phyloP scores from a whole-genome alignment of 2,888 invertebrate species.

The Mimachlamys varia region DNA sequence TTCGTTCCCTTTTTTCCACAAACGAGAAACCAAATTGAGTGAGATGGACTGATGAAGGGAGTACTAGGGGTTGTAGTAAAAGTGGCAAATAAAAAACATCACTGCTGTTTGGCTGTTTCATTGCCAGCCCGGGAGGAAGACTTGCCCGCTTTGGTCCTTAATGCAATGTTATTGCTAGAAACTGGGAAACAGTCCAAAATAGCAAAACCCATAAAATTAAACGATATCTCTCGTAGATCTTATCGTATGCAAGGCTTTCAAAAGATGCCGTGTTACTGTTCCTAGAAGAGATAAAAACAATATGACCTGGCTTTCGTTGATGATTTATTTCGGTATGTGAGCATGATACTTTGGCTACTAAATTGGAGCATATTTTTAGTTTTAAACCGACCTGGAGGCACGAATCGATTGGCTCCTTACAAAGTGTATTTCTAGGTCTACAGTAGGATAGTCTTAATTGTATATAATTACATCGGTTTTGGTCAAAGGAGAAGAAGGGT shows the following conservation, averaged over 20 bases:
- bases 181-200: background rate
- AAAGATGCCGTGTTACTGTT: background rate
- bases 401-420: background rate
- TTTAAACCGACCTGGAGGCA: background rate
- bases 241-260: background rate
- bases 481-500: background rate
- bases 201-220: conserved; percentile 1
- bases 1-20: background rate
- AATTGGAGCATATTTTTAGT: background rate
- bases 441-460: background rate
- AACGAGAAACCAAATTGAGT: background rate
- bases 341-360: background rate
- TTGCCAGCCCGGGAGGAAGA: background rate
- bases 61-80: background rate
- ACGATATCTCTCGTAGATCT: background rate
- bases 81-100: background rate
- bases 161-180: background rate
- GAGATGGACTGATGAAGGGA: background rate
- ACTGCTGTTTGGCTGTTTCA: background rate
- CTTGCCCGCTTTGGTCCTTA: background rate
- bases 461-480: background rate
- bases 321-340: background rate
- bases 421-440: background rate
- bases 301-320: background rate
- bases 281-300: background rate